Percentiles rank a stretch among this genome's conserved stretches.
Evolutionary conservation across 2,797 vertebrate genomes (phyloP).

Genomic region (Triplophysa yarkandensis): DNA sequence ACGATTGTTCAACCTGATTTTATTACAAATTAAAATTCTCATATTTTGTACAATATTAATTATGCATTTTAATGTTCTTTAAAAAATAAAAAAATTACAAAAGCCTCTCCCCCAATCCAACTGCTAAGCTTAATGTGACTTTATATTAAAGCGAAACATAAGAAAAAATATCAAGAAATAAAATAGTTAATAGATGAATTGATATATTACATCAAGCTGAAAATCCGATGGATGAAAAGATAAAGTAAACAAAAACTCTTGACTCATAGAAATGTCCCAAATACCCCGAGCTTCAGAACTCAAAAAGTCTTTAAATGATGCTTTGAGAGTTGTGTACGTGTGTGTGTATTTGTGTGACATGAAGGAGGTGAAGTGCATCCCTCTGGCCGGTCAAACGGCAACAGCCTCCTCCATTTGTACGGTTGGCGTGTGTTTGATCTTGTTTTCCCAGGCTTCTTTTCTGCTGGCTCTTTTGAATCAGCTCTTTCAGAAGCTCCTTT

Average conservation of each 20-base stretch:
- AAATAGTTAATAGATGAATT: too few relatives aligned
- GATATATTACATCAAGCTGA: background rate
- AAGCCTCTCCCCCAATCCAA: too few relatives aligned
- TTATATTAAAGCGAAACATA: too few relatives aligned
- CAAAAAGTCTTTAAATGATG: slow-evolving; percentile 38
- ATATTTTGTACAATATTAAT: too few relatives aligned
- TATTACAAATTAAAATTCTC: too few relatives aligned
- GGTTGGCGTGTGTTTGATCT: slow-evolving; percentile 48
- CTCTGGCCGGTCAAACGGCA: slow-evolving; percentile 52
- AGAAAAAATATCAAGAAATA: too few relatives aligned
- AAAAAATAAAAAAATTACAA: too few relatives aligned
- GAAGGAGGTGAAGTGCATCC: slow-evolving; percentile 51
- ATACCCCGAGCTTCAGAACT: slow-evolving; percentile 18
- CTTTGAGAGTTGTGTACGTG: slow-evolving; percentile 20
- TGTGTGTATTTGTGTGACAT: slow-evolving; percentile 9
- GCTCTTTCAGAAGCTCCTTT: slow-evolving; percentile 36
- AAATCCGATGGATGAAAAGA: background rate
- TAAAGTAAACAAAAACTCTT: slow-evolving; percentile 26
- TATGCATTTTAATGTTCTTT: too few relatives aligned
- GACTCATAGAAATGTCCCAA: slow-evolving; percentile 16
- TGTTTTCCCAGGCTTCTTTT: slow-evolving; percentile 50
- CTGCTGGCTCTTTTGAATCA: slow-evolving; percentile 53
- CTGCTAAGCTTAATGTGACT: too few relatives aligned
- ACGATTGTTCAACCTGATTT: too few relatives aligned
- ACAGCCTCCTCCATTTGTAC: slow-evolving; percentile 44